Conservation (phyloP, 2,888 invertebrate genomes). For the Euspilapteryx auroguttella region DNA sequence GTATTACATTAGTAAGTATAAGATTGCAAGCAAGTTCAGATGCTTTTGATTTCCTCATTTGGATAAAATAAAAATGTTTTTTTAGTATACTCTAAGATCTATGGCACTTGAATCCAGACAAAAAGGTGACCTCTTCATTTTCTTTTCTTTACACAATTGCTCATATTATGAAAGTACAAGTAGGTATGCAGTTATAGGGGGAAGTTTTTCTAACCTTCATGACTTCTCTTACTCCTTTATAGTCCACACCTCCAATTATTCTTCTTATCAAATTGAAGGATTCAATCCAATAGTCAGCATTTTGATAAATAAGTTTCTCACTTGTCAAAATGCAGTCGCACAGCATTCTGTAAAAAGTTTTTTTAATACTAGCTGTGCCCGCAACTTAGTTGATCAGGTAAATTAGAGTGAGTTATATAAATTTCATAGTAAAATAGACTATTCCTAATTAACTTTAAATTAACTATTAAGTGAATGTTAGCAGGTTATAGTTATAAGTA, state of each 20-base stretch:
- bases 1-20: constrained; percentile 1
- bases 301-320: constrained; percentile 79
- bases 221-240: constrained; percentile 91
- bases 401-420: not conserved
- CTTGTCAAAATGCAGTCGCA: constrained; percentile 85
- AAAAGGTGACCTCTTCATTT: no score
- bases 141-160: no score
- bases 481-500: no score
- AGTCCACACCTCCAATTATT: constrained; percentile 90
- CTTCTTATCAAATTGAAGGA: constrained; percentile 82
- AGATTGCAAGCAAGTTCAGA: not conserved
- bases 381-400: constrained; percentile 3
- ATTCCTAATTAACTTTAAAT: no score
- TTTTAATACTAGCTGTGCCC: constrained; percentile 3
- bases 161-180: no score
- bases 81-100: no score
- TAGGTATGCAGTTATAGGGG: no score
- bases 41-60: not conserved
- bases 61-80: constrained; percentile 1
- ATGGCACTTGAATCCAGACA: no score
- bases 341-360: constrained; percentile 64
- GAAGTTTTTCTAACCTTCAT: constrained; percentile 87
- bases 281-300: constrained; percentile 88
- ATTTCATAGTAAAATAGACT: not conserved
- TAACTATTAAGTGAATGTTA: no score